Evolutionary conservation across 2,113 vertebrate genomes (phyloP).

Genomic region (Dromas ardeola): DNA sequence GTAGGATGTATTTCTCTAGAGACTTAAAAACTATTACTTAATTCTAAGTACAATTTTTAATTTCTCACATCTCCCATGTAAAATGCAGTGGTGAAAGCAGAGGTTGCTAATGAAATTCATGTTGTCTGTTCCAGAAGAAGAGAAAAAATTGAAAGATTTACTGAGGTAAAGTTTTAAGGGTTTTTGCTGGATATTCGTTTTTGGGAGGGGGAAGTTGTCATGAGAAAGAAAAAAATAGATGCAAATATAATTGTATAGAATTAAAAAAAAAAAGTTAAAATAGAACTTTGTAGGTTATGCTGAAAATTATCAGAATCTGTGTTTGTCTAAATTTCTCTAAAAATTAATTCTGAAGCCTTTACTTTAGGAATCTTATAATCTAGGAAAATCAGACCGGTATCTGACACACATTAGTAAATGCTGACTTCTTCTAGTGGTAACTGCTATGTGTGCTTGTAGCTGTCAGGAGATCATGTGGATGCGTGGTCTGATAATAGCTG

Average conservation of each 20-base stretch:
- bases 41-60: not conserved
- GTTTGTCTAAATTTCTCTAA: not conserved
- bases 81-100: not conserved
- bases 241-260: not conserved
- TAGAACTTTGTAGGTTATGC: not conserved
- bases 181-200: not conserved
- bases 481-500: slow-evolving; percentile 62
- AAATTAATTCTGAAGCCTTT: not conserved
- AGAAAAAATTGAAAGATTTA: not conserved
- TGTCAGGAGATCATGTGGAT: slow-evolving; percentile 66
- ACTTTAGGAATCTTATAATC: not conserved
- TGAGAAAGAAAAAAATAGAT: not conserved
- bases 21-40: not conserved
- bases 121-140: not conserved
- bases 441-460: slow-evolving; percentile 38
- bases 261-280: not conserved
- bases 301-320: not conserved
- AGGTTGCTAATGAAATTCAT: not conserved
- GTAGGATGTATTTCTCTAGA: not conserved
- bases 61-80: not conserved
- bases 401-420: not conserved
- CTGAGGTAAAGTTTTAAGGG: not conserved
- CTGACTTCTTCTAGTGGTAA: not conserved
- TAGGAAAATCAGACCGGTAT: not conserved
- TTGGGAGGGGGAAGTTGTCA: not conserved